Percentiles rank a stretch among this genome's conserved stretches.
These are phyloP conservation scores for Cyanoderma ruficeps DNA, from an alignment of 2,113 vertebrate genomes.

Conservation along the genomic window DNA sequence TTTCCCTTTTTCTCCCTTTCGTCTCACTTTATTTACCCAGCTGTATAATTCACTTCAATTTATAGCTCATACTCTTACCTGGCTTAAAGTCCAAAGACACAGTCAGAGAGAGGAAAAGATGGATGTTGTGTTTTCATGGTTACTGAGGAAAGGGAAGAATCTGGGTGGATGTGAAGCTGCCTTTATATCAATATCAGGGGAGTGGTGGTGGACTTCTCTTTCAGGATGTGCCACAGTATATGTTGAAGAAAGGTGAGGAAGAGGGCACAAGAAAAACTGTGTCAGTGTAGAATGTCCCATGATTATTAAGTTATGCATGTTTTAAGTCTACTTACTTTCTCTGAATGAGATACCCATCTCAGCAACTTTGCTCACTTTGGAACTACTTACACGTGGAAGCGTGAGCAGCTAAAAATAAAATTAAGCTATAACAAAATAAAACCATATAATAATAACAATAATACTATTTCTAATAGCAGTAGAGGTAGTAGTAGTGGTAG, in stretches of 20 bases:
- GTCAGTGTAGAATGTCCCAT: background rate
- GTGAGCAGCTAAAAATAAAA: background rate
- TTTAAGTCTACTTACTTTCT: conserved; percentile 28
- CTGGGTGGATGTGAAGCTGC: conserved; percentile 45
- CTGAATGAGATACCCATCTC: background rate
- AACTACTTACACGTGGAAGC: background rate
- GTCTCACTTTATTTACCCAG: conserved; percentile 74
- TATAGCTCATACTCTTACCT: conserved; percentile 72
- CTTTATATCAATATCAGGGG: conserved; percentile 57
- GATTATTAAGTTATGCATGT: background rate
- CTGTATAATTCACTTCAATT: conserved; percentile 73
- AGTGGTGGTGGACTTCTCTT: conserved; percentile 21
- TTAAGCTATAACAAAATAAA: background rate
- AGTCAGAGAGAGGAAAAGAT: conserved; percentile 48
- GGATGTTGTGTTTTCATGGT: conserved; percentile 65
- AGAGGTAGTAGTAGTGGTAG: rapidly evolving
- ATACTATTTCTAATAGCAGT: background rate
- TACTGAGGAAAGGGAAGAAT: conserved; percentile 67
- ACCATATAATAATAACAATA: background rate
- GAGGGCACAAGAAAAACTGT: background rate
- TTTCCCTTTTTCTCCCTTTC: conserved; percentile 48
- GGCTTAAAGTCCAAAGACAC: conserved; percentile 68
- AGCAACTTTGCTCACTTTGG: background rate
- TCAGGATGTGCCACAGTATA: conserved; percentile 16
- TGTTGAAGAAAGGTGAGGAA: conserved; percentile 32